Base-by-base conservation (phyloP, 2,797 vertebrate species). In the Allobates femoralis region DNA sequence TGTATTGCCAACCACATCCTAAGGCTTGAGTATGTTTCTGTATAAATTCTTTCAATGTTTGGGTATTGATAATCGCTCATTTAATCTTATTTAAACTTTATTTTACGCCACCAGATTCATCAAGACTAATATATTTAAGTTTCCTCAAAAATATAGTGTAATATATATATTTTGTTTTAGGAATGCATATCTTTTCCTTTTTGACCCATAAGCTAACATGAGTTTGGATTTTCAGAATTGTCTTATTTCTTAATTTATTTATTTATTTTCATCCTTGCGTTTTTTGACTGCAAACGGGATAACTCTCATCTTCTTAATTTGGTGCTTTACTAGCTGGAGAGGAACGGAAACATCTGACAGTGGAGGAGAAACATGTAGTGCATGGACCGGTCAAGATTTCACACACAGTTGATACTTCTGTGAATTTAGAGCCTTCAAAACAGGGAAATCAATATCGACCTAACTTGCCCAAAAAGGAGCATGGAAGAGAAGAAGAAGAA, bases 241-340 rank as follows among this genome's bases (percentile, higher is more conserved):
- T 74, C 32, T 58, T 55, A 34, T 26, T 41, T 71, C 50, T 82
- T 32, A 8, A 58, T 37, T 83, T 23, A 73, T 3, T n/a, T 55
- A 18, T 82, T 19, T 67, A 80, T 46, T 66, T 26, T 66, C 79
- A 67, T 32, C 41, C 32, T 81, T 67, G 5, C 55, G 62, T 53
- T 46, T 53, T 46, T 73, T 83, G 19, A 53, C 50, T 55, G 32
- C 62, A n/a, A 55, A 10, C 18, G 71, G 80, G 81, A 41, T 83
- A 84, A 84, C 76, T 64, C 41, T 87, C n/a, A 60, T 74, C 69
- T 79, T 84, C 75, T 87, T 87, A 60, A 83, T 87, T 83, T 87
- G 86, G 75, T 87, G 30, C 82, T 87, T 87, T 84, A 79, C 34
- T 87, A 87, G 86, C 77, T 87, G 64, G 41, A 32, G 76, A 84